Evolutionary conservation across 2,113 vertebrate genomes (phyloP).

Genomic region (Patagioenas fasciata): DNA sequence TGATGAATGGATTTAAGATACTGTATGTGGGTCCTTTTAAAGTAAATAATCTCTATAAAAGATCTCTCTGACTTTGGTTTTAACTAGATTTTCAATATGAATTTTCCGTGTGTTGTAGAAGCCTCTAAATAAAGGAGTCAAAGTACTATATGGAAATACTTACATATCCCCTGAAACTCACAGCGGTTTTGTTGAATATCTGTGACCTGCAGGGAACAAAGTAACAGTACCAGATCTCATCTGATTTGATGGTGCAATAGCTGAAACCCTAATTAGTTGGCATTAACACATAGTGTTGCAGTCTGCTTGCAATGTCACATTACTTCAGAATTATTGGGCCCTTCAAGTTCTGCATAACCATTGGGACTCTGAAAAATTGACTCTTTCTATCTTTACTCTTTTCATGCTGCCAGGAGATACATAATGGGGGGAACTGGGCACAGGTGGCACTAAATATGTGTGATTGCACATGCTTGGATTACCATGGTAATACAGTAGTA

Average conservation of each 20-base stretch:
- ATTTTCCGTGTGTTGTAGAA: background rate
- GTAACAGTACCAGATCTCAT: background rate
- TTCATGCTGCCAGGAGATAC: background rate
- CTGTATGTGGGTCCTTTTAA: slow-evolving; percentile 17
- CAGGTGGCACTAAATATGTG: background rate
- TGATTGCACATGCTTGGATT: background rate
- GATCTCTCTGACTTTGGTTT: background rate
- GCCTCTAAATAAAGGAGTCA: background rate
- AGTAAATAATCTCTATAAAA: slow-evolving; percentile 15
- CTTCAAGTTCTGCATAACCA: background rate
- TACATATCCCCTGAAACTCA: background rate
- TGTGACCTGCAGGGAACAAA: background rate
- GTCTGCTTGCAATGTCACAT: accelerated
- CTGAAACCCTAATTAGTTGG: background rate
- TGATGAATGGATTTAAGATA: slow-evolving; percentile 23
- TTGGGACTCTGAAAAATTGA: background rate
- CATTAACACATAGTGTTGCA: background rate
- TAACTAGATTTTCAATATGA: background rate
- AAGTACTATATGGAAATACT: background rate
- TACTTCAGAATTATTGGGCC: background rate
- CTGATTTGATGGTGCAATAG: background rate
- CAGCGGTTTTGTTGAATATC: background rate
- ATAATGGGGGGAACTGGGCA: background rate
- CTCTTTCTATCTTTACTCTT: background rate
- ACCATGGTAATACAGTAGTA: background rate